phyloP scores from a whole-genome alignment of 2,888 invertebrate species.

The Encarsia formosa region DNA sequence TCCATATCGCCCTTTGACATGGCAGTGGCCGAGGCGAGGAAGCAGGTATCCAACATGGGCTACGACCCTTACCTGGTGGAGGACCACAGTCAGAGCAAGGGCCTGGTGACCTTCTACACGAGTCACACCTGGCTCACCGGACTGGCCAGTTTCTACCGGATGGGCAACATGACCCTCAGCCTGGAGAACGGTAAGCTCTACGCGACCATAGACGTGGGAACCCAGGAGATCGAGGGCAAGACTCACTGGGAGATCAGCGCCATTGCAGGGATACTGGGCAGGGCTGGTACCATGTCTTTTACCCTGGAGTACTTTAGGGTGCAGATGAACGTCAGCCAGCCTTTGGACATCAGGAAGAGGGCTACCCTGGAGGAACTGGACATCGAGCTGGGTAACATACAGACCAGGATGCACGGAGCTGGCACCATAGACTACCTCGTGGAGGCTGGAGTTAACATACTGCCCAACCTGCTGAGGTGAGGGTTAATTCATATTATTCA shows the following conservation, averaged over 20 bases:
- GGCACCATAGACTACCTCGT: slow-evolving; percentile 81
- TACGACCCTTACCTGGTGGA: slow-evolving; percentile 74
- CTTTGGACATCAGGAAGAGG: slow-evolving; percentile 70
- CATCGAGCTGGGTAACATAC: slow-evolving; percentile 79
- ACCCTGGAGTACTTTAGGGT: slow-evolving; percentile 75
- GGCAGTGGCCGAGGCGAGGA: slow-evolving; percentile 71
- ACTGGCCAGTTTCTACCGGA: slow-evolving; percentile 74
- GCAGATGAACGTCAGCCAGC: slow-evolving; percentile 67
- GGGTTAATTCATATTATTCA: too few species aligned
- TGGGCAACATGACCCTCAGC: slow-evolving; percentile 70
- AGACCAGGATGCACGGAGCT: slow-evolving; percentile 77
- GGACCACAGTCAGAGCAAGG: slow-evolving; percentile 68
- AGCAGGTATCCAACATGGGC: slow-evolving; percentile 62
- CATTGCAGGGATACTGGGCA: slow-evolving; percentile 63
- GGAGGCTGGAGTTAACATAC: slow-evolving; percentile 74
- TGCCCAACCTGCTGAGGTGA: slow-evolving; percentile 77
- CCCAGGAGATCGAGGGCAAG: slow-evolving; percentile 71
- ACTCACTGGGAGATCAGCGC: slow-evolving; percentile 76
- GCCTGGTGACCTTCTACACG: slow-evolving; percentile 66
- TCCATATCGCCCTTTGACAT: slow-evolving; percentile 83
- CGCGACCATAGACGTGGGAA: slow-evolving; percentile 70
- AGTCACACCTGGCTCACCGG: slow-evolving; percentile 76
- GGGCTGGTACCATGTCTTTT: slow-evolving; percentile 71
- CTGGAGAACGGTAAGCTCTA: slow-evolving; percentile 67
- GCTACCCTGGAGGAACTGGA: slow-evolving; percentile 71